phyloP scores from a whole-genome alignment of 2,113 vertebrate genomes.

The Craseonycteris thonglongyai region DNA sequence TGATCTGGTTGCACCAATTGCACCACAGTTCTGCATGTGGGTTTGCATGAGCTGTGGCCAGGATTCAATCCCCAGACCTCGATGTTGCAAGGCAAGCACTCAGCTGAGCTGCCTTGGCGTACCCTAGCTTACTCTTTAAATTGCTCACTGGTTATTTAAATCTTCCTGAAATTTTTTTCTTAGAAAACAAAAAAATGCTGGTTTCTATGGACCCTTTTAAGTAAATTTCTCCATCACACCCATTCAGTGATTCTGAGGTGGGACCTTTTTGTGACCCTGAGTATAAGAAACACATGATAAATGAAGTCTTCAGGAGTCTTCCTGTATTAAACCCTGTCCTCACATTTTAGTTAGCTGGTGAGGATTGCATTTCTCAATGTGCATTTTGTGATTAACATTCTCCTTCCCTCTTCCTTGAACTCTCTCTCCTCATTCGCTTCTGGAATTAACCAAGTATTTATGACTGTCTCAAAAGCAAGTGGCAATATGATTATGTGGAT shows the following conservation, averaged over 20 bases:
- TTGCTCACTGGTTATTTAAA: not conserved
- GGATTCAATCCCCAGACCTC: too few species aligned
- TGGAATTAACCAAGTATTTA: not conserved
- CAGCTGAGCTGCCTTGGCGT: too few species aligned
- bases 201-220: not conserved
- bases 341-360: too few species aligned
- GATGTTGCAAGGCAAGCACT: too few species aligned
- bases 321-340: not conserved
- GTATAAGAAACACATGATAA: not conserved
- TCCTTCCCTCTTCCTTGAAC: not conserved
- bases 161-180: not conserved
- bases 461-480: not conserved
- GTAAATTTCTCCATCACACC: not conserved
- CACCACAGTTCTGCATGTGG: too few species aligned
- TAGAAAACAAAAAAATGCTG: not conserved
- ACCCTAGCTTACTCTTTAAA: too few species aligned
- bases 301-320: not conserved
- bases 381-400: not conserved
- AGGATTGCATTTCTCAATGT: not conserved
- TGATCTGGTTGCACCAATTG: too few species aligned
- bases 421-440: not conserved
- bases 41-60: too few species aligned
- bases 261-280: not conserved
- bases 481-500: not conserved
- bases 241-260: not conserved